Evolutionary conservation across 2,888 invertebrate genomes (phyloP).

Genomic region (Pyrrhia umbra): DNA sequence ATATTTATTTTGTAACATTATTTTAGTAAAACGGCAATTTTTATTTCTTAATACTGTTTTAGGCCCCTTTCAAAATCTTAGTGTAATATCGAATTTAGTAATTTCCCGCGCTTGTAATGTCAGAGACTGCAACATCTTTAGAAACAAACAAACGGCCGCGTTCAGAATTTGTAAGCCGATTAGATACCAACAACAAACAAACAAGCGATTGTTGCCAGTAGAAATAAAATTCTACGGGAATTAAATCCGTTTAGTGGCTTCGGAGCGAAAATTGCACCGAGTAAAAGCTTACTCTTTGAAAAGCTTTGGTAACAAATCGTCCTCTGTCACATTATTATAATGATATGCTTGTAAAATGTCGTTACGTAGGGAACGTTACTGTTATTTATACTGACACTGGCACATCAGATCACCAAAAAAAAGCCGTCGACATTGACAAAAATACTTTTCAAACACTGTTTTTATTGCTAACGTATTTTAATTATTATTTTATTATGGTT

Average conservation of each 20-base stretch:
- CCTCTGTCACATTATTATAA: not conserved
- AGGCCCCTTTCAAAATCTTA: constrained; percentile 13
- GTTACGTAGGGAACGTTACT: not conserved
- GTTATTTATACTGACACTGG: not conserved
- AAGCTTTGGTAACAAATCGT: constrained; percentile 17
- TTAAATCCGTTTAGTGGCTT: constrained; percentile 43
- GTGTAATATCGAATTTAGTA: constrained; percentile 30
- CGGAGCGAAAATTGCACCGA: constrained; percentile 24
- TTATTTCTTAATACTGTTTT: constrained; percentile 16
- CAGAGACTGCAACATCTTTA: constrained; percentile 37
- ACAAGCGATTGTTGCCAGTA: constrained; percentile 34
- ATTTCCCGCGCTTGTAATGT: constrained; percentile 13
- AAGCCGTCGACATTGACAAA: constrained; percentile 4
- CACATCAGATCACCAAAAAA: not conserved
- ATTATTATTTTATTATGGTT: not conserved
- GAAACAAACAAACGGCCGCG: constrained; percentile 38
- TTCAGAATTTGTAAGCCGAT: constrained; percentile 55
- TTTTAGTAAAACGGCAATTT: not conserved
- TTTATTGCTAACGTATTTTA: not conserved
- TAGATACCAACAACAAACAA: constrained; percentile 43
- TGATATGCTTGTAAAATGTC: not conserved
- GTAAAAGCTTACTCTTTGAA: constrained; percentile 14
- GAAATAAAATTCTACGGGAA: constrained; percentile 39
- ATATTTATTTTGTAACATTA: constrained; percentile 3
- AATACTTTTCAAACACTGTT: not conserved